Evolutionary conservation across 2,113 vertebrate genomes (phyloP).

Genomic region (Peromyscus leucopus): DNA sequence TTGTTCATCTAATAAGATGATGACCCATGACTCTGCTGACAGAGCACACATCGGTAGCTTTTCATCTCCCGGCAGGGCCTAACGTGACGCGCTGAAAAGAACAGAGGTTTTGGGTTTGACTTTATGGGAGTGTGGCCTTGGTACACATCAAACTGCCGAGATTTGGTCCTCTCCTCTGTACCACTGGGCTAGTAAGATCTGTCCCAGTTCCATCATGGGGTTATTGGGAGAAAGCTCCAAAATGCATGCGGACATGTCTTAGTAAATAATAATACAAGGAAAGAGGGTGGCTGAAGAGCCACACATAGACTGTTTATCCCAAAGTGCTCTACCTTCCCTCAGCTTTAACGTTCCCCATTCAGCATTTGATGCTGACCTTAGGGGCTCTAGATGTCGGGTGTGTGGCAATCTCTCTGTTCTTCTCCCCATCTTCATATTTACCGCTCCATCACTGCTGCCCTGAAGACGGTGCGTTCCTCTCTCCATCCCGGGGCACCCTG

Average conservation of each 20-base stretch:
- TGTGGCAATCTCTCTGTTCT: not conserved
- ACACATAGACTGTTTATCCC: not conserved
- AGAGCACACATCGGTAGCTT: constrained; percentile 68
- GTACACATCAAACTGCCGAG: constrained; percentile 20
- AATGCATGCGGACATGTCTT: not conserved
- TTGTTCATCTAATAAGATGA: constrained; percentile 72
- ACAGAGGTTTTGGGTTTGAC: constrained; percentile 45
- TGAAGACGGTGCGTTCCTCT: not conserved
- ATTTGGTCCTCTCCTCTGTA: constrained; percentile 34
- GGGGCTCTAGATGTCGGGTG: not conserved
- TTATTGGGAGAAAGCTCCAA: constrained; percentile 43
- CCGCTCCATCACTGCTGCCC: not conserved
- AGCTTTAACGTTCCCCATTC: not conserved
- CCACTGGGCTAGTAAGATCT: not conserved
- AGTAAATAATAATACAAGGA: not conserved
- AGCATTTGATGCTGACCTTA: not conserved
- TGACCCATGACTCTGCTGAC: constrained; percentile 73
- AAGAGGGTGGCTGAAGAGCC: not conserved
- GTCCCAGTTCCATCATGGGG: not conserved
- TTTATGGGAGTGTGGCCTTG: not conserved
- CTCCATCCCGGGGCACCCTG: not conserved
- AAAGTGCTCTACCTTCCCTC: not conserved
- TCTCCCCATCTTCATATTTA: not conserved
- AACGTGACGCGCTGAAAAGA: not conserved
- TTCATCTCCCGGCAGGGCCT: constrained; percentile 32